Evolutionary conservation across 2,797 vertebrate genomes (phyloP).

Genomic region (Pseudocheirus occidentalis): DNA sequence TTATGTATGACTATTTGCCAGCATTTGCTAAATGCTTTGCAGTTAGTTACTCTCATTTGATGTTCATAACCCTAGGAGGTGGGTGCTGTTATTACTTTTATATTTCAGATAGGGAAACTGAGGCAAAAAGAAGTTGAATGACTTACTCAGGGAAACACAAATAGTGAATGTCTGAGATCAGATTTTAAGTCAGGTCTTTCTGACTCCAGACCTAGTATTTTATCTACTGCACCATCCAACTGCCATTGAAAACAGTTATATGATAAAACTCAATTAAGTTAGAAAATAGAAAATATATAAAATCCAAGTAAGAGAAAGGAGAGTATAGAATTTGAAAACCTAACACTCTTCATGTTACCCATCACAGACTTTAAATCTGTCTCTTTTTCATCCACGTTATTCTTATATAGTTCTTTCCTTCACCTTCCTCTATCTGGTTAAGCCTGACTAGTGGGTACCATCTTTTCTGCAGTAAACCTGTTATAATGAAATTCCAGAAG

Average conservation of each 20-base stretch:
- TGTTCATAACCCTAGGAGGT: not conserved
- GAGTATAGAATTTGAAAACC: not conserved
- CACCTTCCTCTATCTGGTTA: fast-evolving
- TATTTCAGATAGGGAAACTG: not conserved
- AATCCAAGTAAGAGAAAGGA: not conserved
- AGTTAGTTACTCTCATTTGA: not conserved
- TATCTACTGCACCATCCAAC: not conserved
- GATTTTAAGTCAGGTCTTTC: not conserved
- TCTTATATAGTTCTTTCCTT: not conserved
- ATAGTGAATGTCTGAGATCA: not conserved
- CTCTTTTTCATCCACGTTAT: not conserved
- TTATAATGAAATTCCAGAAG: not conserved
- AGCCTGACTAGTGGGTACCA: not conserved
- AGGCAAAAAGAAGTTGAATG: not conserved
- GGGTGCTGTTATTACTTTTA: not conserved
- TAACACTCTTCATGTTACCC: not conserved
- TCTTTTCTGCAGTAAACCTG: not conserved
- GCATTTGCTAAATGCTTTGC: not conserved
- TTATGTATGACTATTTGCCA: not conserved
- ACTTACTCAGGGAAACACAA: not conserved
- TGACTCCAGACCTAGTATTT: not conserved
- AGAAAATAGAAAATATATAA: not conserved
- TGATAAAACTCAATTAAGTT: not conserved
- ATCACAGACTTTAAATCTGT: not conserved
- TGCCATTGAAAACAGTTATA: not conserved